Evolutionary conservation across 2,888 invertebrate genomes (phyloP), one percentile per base, ranked within the genome.

Genomic region (Apotomis betuletana): DNA sequence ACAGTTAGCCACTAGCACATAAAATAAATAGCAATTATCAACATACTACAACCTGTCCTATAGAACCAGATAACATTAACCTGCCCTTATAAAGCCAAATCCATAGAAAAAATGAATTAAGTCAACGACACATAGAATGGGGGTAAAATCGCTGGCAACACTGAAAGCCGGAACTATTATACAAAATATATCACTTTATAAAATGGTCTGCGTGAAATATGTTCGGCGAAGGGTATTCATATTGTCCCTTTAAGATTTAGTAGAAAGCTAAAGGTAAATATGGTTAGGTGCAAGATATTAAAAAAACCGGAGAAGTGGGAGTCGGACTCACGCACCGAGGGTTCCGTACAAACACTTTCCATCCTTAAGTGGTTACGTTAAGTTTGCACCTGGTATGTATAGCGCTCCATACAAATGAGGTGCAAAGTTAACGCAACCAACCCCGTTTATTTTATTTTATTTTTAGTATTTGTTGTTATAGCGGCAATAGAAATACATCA

Each of bases 181-280:
- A 68, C 59, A 68, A 54, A 72, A 72, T 72, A 72, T 72, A 72
- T 72, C 72, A 72, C 72, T 68, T 63, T 68, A 58, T 72, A 68
- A 27, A 58, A 72, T 68, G 59, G 62, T 15, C 52, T 67, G 38
- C 51, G 51, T 59, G 63, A 72, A 63, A 68, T 72, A 72, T 63
- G 61, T 62, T 61, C n/a, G 41, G 61, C 61, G 61, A 67, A 57
- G 61, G 67, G 58, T 68, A 58, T 68, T 72, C 67, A 72, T 72
- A 59, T 72, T 67, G 68, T 63, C 72, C 72, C 68, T 68, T 63
- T 10, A 36, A 68, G 58, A 63, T 68, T 63, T 63, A 72, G 52
- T 67, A 55, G 61, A 55, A 63, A 41, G 27, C 51, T 38, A 49
- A 49, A 12, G 15, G 27, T 10, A 62, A 49, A 36, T 62, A 46